phyloP scores from a whole-genome alignment of 2,113 vertebrate genomes.

The Aegithalos caudatus region DNA sequence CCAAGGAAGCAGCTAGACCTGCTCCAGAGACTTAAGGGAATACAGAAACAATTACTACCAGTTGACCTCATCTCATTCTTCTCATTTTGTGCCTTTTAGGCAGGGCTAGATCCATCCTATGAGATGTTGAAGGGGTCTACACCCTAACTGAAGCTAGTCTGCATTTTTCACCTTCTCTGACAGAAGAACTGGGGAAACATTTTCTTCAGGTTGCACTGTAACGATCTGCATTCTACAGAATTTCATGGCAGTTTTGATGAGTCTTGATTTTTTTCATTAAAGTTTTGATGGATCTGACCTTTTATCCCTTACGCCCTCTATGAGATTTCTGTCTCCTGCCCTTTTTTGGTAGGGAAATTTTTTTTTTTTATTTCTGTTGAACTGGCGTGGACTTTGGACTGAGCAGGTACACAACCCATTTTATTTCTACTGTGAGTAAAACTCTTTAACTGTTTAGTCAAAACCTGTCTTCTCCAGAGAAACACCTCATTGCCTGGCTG shows the following conservation, averaged over 20 bases:
- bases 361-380: neutral
- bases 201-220: neutral
- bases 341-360: neutral
- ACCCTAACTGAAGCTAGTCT: neutral
- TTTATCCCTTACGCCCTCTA: neutral
- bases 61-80: neutral
- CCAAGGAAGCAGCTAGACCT: neutral
- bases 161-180: neutral
- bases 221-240: neutral
- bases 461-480: neutral
- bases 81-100: neutral
- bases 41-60: neutral
- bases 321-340: neutral
- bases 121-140: neutral
- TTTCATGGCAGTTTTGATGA: neutral
- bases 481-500: neutral
- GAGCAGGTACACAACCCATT: neutral
- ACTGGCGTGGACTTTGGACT: neutral
- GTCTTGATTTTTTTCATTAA: neutral
- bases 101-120: neutral
- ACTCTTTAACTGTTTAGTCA: neutral
- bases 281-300: neutral
- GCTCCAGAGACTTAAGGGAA: neutral
- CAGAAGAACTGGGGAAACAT: neutral
- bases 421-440: neutral